Percentiles rank a stretch among this genome's conserved stretches.
Evolutionary conservation across 1,140 invertebrate species (phyloP).

Genomic region (Hylaeus anthracinus): DNA sequence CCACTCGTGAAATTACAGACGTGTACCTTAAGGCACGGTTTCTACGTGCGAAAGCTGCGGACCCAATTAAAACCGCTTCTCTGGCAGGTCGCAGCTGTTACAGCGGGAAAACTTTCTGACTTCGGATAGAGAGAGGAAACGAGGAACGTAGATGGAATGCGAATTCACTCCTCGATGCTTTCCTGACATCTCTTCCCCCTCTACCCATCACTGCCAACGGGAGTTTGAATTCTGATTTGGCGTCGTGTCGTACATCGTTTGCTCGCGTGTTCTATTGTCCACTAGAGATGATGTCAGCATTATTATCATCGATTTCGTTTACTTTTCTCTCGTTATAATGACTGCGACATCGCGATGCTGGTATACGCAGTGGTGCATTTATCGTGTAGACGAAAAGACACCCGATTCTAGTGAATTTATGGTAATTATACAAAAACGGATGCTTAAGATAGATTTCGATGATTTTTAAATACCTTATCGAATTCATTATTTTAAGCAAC

Average conservation of each 20-base stretch:
- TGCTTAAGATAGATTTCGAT: too few species aligned
- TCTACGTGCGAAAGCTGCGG: constrained; percentile 49
- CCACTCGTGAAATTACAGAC: constrained; percentile 39
- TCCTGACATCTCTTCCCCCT: constrained; percentile 9
- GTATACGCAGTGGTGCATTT: too few species aligned
- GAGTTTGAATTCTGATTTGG: constrained; percentile 55
- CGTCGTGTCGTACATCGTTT: constrained; percentile 32
- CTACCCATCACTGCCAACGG: constrained; percentile 4
- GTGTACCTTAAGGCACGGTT: constrained; percentile 44
- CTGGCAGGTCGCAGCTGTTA: constrained; percentile 65
- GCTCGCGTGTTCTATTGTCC: constrained; percentile 43
- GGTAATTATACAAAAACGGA: too few species aligned
- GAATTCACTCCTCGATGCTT: constrained; percentile 49
- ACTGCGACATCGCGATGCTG: constrained; percentile 19
- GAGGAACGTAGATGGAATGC: constrained; percentile 55
- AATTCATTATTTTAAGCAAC: too few species aligned
- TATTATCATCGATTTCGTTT: constrained; percentile 54
- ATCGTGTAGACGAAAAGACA: too few species aligned
- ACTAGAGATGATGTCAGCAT: constrained; percentile 33
- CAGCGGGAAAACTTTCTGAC: constrained; percentile 60
- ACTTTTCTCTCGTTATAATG: constrained; percentile 47
- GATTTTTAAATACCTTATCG: too few species aligned
- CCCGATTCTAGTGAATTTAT: too few species aligned
- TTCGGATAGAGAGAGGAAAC: constrained; percentile 51
- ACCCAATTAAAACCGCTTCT: constrained; percentile 72